phyloP scores from a whole-genome alignment of 2,888 invertebrate genomes.

The Melipona bicolor region DNA sequence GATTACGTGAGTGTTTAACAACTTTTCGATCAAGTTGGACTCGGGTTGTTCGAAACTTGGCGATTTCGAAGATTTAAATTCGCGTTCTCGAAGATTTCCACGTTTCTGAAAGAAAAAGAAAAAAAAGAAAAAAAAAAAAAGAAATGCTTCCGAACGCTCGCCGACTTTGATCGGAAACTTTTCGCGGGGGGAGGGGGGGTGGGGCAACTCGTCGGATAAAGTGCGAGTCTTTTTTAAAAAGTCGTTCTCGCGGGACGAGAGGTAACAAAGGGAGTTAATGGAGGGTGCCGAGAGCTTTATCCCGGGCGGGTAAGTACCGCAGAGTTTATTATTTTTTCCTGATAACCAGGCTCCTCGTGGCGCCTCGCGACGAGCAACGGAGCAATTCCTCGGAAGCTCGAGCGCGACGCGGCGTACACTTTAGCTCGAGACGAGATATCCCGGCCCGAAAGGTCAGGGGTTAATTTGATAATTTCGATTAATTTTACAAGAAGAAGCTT shows the following conservation, averaged over 20 bases:
- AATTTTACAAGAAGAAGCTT: conserved; percentile 46
- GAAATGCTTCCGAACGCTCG: no score
- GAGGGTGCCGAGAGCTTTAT: neutral
- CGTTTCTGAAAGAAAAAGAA: no score
- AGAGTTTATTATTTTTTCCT: conserved; percentile 42
- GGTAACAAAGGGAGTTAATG: conserved; percentile 18
- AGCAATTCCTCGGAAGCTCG: neutral
- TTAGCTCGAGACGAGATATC: conserved; percentile 34
- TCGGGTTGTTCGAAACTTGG: no score
- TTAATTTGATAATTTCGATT: conserved; percentile 60
- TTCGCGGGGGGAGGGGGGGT: no score
- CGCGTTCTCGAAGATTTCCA: no score
- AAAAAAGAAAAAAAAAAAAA: no score
- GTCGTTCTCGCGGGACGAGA: neutral
- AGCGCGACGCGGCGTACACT: conserved; percentile 26
- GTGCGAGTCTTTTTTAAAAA: no score
- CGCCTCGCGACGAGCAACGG: neutral
- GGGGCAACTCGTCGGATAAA: no score
- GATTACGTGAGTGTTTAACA: no score
- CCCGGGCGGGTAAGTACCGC: neutral
- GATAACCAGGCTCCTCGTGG: conserved; percentile 16
- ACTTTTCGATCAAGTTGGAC: no score
- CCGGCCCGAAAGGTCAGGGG: conserved; percentile 37
- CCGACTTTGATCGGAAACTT: no score
- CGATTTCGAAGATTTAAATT: no score